Percentiles rank a stretch among this genome's conserved stretches.
Conservation (phyloP, 2,888 invertebrate genomes). For the Meganola albula region DNA sequence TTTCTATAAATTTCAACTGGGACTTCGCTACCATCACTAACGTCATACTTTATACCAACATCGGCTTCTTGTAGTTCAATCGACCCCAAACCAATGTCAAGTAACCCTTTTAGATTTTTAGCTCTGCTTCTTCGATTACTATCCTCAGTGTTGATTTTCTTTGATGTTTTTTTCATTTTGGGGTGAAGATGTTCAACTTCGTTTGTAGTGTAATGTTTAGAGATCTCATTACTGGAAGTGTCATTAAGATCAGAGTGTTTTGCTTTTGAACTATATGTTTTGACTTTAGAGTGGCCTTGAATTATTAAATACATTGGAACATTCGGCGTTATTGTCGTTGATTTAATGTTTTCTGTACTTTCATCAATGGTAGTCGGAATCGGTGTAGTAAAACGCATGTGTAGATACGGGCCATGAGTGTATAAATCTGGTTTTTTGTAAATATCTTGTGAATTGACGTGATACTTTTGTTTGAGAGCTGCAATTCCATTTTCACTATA, state of each 20-base stretch:
- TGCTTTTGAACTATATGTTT: conserved; percentile 85
- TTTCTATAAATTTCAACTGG: conserved; percentile 78
- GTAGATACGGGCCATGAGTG: conserved; percentile 62
- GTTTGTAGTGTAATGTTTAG: conserved; percentile 67
- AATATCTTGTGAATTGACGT: conserved; percentile 40
- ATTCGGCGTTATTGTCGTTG: conserved; percentile 67
- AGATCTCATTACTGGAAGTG: conserved; percentile 68
- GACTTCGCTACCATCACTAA: conserved; percentile 71
- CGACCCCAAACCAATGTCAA: conserved; percentile 65
- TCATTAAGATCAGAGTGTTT: conserved; percentile 54
- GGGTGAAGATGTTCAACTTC: conserved; percentile 79
- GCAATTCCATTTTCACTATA: conserved; percentile 36
- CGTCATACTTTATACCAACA: conserved; percentile 76
- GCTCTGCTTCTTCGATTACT: conserved; percentile 46
- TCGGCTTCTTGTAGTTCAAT: conserved; percentile 78
- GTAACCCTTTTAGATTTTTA: conserved; percentile 55
- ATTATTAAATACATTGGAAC: conserved; percentile 87
- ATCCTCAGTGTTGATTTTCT: conserved; percentile 44
- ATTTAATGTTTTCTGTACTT: conserved; percentile 34
- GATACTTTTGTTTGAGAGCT: conserved; percentile 34
- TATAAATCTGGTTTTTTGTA: conserved; percentile 39
- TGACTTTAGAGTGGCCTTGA: conserved; percentile 91
- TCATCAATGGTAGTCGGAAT: conserved; percentile 62
- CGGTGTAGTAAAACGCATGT: conserved; percentile 68
- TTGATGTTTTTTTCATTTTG: conserved; percentile 48